Evolutionary conservation across 2,113 vertebrate species (phyloP).

Genomic region (Toxotes chatareus): DNA sequence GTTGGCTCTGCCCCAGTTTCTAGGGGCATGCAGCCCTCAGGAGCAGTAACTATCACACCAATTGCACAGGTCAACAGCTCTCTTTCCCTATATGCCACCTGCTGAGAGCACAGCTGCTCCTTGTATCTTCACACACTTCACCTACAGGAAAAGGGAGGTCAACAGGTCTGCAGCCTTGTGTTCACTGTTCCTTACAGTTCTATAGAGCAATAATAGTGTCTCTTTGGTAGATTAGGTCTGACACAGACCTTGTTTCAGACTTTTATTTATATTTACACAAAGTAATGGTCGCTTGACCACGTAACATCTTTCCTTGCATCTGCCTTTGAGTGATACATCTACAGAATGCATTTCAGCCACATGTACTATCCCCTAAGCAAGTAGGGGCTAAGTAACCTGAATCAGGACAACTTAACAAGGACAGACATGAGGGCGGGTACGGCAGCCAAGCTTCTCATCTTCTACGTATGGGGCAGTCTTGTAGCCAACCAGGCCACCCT

Average conservation of each 20-base stretch:
- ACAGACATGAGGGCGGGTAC: not conserved
- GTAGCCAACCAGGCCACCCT: slow-evolving; percentile 23
- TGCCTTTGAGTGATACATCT: slow-evolving; percentile 3
- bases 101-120: slow-evolving; percentile 68
- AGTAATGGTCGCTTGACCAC: not conserved
- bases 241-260: not conserved
- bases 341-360: not conserved
- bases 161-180: slow-evolving; percentile 39
- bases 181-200: slow-evolving; percentile 30
- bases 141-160: slow-evolving; percentile 24
- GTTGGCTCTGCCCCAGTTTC: slow-evolving; percentile 71
- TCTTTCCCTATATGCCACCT: slow-evolving; percentile 54
- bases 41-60: slow-evolving; percentile 59
- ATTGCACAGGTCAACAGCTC: slow-evolving; percentile 70
- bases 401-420: slow-evolving; percentile 6
- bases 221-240: slow-evolving; percentile 4
- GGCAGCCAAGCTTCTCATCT: slow-evolving; percentile 10
- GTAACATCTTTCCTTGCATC: not conserved
- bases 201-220: slow-evolving; percentile 16
- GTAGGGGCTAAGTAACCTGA: not conserved
- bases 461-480: not conserved
- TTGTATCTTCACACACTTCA: slow-evolving; percentile 33
- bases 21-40: slow-evolving; percentile 58
- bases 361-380: not conserved
- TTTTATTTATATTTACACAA: not conserved